Base-by-base conservation (phyloP, 2,888 invertebrate species). In the Theretra japonica region DNA sequence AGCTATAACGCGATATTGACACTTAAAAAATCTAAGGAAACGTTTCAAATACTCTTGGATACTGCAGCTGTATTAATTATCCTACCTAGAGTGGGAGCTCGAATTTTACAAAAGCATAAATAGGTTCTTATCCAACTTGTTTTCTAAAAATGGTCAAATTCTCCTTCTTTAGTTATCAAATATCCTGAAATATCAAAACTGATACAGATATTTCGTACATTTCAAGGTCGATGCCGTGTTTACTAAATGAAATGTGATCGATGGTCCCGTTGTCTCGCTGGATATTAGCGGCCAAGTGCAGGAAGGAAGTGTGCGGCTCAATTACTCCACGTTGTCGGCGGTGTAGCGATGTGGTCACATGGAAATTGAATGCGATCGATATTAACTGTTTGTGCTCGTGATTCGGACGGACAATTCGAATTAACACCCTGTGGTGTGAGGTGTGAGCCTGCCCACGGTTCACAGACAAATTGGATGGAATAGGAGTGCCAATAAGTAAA, bases 251-350 rank as follows among this genome's bases (percentile, higher is more conserved):
- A 53, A 53, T 53, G 6, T 19, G n/a, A n/a, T 53, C n/a, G 53
- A 19, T 53, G 19, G 33, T 62, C 17, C 53, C 33, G 56, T 65
- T 71, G 70, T 70, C 53, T 70, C 41, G 41, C 33, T 62, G 53
- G 28, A 30, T 21, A 70, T 70, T 30, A 62, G 70, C 33, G 79
- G 81, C 79, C 80, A 85, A 82, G 83, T 83, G 80, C 88, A 90
- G 93, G 93, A 92, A 93, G 93, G 93, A 93, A 92, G 88, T 86
- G 85, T 82, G 80, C 83, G 85, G 88, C 86, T 91, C 90, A 89
- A 92, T 93, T 91, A 91, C 90, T 84, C 86, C 84, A 83, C 77
- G 81, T 79, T 80, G 80, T 75, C 81, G 79, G 80, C 74, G 83
- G 82, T 83, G 83, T 85, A 87, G 81, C 84, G 82, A 85, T 82